Percentiles rank a stretch among this genome's conserved stretches.
These are phyloP conservation scores for Enchytraeus crypticus DNA, from an alignment of 2,888 invertebrate genomes.

Conservation along the genomic window DNA sequence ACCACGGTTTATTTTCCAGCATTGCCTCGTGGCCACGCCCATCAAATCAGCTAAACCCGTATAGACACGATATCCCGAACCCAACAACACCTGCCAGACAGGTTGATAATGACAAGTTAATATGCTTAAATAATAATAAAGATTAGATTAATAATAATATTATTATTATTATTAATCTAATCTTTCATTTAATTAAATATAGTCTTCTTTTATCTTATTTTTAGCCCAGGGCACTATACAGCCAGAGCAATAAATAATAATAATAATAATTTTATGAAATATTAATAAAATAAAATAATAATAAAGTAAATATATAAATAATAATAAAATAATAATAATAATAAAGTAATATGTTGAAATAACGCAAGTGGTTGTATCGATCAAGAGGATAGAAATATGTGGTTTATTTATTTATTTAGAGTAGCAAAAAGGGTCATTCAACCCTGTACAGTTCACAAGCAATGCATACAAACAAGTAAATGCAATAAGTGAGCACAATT, in stretches of 20 bases:
- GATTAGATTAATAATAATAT: background rate
- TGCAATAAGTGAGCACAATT: too few relatives aligned
- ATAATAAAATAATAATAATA: background rate
- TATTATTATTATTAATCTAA: background rate
- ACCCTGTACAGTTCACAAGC: too few relatives aligned
- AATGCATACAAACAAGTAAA: too few relatives aligned
- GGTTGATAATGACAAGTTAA: background rate
- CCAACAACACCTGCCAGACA: conserved; percentile 50
- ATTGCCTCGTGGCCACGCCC: conserved; percentile 49
- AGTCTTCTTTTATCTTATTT: too few relatives aligned
- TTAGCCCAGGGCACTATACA: background rate
- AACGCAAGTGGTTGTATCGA: too few relatives aligned
- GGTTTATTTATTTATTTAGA: too few relatives aligned
- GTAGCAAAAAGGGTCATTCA: too few relatives aligned
- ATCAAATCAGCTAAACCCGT: conserved; percentile 46
- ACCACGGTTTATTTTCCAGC: conserved; percentile 59
- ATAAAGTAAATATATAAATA: background rate
- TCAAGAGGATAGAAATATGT: too few relatives aligned
- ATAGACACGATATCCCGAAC: conserved; percentile 53
- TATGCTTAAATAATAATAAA: background rate
- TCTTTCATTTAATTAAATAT: too few relatives aligned
- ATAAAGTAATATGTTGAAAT: too few relatives aligned
- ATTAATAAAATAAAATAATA: background rate
- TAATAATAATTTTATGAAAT: background rate
- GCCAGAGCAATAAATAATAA: background rate